These are phyloP conservation scores for Acronicta aceris DNA, from an alignment of 2,888 invertebrate species.

Conservation along the genomic window DNA sequence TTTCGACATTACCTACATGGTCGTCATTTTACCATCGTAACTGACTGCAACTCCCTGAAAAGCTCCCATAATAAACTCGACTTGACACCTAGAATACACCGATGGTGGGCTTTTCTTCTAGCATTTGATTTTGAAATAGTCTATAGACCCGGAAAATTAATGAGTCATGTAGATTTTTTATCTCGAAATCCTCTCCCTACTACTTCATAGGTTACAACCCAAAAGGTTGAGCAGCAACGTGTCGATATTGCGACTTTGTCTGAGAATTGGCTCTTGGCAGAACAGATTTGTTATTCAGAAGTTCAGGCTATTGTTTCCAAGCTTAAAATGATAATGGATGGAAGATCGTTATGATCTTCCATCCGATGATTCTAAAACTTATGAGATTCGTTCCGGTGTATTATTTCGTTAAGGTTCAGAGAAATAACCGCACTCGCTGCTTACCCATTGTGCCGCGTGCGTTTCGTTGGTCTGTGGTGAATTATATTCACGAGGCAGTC, in stretches of 20 bases:
- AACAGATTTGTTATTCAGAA: slow-evolving; percentile 32
- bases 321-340: no score
- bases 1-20: slow-evolving; percentile 1
- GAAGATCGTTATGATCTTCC: not conserved
- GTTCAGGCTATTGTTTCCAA: slow-evolving; percentile 8
- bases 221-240: slow-evolving; percentile 4
- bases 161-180: slow-evolving; percentile 1
- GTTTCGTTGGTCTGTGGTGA: slow-evolving; percentile 58
- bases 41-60: slow-evolving; percentile 14
- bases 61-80: slow-evolving; percentile 5
- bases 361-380: slow-evolving; percentile 11
- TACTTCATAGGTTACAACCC: not conserved
- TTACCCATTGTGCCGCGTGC: slow-evolving; percentile 54
- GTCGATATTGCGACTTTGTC: slow-evolving; percentile 11
- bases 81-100: slow-evolving; percentile 7
- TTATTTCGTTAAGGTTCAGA: slow-evolving; percentile 20
- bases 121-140: slow-evolving; percentile 8
- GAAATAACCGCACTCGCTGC: slow-evolving; percentile 29
- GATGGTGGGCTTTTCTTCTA: slow-evolving; percentile 15
- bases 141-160: not conserved
- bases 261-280: slow-evolving; percentile 23
- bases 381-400: slow-evolving; percentile 12
- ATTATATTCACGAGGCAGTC: slow-evolving; percentile 53
- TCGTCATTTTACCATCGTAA: slow-evolving; percentile 3
- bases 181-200: slow-evolving; percentile 2